Evolutionary conservation across 2,113 vertebrate species (phyloP), one percentile per base, ranked within the genome.

Genomic region (Gavia stellata): DNA sequence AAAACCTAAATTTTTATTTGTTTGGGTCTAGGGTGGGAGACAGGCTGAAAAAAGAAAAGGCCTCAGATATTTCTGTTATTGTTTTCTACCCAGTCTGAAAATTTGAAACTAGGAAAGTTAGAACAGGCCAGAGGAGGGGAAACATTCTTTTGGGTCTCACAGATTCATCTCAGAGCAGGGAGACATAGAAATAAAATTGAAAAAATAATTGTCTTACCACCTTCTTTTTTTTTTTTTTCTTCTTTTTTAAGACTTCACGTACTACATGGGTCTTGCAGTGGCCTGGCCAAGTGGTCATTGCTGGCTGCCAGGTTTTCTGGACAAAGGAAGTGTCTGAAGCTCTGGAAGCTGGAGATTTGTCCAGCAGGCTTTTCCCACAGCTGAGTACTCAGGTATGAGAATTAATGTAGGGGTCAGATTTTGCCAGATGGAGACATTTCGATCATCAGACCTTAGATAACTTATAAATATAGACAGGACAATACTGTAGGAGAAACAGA

Each of bases 221-320:
- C 1, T 33, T 47, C 49, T 24, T 52, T 50, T 8, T 63, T 11
- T 36, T 6, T 85, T 94, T 47, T 47, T 26, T 85, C 36, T 91
- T 71, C 59, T 80, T 5, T 78, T 78, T 86, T 45, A 92, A 98
- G 98, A 98, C 95, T 72, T 92, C 87, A 77, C 98, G 98, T 71
- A 97, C 96, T 58, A 52, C 98, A 24, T 99, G 99, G 99, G 99
- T 99, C 87, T 97, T 99, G 83, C 97, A 96, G 3, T 99, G 99
- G 99, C 99, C 99, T 26, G 99, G 99, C n/a, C 99, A 99, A 89
- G 99, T 99, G 93, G 99, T 99, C 83, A 99, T 99, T n/a, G 99
- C 98, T 67, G 99, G 98, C 68, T 99, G 99, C 93, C 99, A 99
- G 97, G 99, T 99, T 59, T 99, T 98, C 96, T 99, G 99, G 99